Conservation (phyloP, 2,888 invertebrate genomes). For the Lampropteryx suffumata region DNA sequence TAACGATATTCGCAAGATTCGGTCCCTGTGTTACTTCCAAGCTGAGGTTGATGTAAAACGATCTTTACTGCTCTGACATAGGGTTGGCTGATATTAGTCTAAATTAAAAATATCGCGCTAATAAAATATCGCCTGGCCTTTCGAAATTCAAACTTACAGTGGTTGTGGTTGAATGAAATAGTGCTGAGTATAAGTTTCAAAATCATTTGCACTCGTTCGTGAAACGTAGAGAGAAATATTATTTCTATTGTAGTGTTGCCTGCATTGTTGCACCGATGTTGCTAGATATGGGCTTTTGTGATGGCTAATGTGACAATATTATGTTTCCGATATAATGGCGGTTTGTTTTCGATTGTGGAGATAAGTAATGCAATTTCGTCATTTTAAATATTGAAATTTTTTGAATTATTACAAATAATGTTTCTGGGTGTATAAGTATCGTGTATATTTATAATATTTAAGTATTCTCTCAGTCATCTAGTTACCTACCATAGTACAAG, state of each 20-base stretch:
- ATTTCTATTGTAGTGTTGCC: slow-evolving; percentile 1
- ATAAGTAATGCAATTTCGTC: slow-evolving; percentile 53
- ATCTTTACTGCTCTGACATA: neutral
- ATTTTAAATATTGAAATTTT: slow-evolving; percentile 37
- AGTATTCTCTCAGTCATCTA: too few relatives aligned
- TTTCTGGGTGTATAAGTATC: too few relatives aligned
- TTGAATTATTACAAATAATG: too few relatives aligned
- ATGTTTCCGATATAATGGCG: slow-evolving; percentile 49
- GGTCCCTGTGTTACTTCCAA: neutral
- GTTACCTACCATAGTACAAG: too few relatives aligned
- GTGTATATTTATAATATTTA: too few relatives aligned
- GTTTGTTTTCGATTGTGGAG: slow-evolving; percentile 58
- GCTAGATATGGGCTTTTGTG: slow-evolving; percentile 37
- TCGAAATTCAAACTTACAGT: too few relatives aligned
- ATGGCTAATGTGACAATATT: slow-evolving; percentile 45
- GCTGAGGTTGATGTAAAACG: neutral
- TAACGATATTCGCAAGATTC: slow-evolving; percentile 74
- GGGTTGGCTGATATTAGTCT: neutral
- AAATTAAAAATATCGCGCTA: too few relatives aligned
- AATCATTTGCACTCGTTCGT: too few relatives aligned
- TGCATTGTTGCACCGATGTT: slow-evolving; percentile 13
- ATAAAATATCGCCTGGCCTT: too few relatives aligned
- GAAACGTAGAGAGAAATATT: neutral
- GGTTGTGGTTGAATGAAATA: too few relatives aligned
- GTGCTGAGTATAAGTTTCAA: too few relatives aligned